Base-by-base conservation (phyloP, 2,113 vertebrate genomes). In the Phycodurus eques region DNA sequence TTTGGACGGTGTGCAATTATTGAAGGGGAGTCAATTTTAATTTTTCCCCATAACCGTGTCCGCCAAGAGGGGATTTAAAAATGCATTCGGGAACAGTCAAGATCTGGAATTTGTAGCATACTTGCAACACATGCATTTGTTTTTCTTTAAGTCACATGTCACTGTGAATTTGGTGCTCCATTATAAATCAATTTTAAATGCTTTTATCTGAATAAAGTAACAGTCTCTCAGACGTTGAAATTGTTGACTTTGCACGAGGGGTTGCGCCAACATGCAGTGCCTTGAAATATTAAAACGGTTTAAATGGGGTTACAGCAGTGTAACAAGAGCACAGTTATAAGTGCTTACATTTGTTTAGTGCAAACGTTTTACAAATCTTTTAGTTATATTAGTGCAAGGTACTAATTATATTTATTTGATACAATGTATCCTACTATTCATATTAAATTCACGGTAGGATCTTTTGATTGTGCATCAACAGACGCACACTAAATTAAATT, bases 151-250 rank as follows among this genome's bases (percentile, higher is more conserved):
- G 43, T 14, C 62, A 80, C 82, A 39, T 39, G 82, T 89, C 90
- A 93, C 92, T 93, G 93, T 92, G 91, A 93, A 88, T 83, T 72
- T 85, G 91, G 91, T 93, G 90, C 89, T 89, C 82, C 79, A 64
- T 67, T 71, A 83, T 83, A 39, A 75, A 68, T 68, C 76, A 35
- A 78, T 83, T 88, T 80, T 64, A 84, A 78, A 75, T 72, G 83
- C 51, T 85, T 89, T 87, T 85, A 87, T 78, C 87, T 49, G 27
- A 88, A 91, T 90, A 89, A 92, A 91, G 85, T 64, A 67, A 69
- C 44, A 68, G 78, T 74, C 77, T 80, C 56, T 79, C 44, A 73
- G 56, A 62, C 33, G 43, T 39, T 9, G 31, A 54, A 7, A 11
- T 42, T 53, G 17, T 59, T 74, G 22, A 56, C 53, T 56, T 72